phyloP scores from a whole-genome alignment of 2,113 vertebrate genomes.

The Lepisosteus osseus region DNA sequence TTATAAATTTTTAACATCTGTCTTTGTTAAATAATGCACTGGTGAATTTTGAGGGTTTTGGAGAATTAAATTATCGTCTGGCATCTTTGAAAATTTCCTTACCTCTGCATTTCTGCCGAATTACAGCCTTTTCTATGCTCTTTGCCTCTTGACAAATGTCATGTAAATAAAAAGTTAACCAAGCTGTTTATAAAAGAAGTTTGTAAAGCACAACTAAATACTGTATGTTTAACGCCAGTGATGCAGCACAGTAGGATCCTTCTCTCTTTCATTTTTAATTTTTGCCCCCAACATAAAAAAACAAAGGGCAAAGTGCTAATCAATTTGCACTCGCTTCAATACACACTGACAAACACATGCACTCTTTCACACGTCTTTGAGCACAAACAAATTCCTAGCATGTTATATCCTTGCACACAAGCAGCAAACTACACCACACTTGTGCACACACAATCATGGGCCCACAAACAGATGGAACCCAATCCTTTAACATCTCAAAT shows the following conservation, averaged over 20 bases:
- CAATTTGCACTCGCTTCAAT: conserved; percentile 21
- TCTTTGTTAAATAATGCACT: conserved; percentile 1
- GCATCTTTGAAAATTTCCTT: conserved; percentile 14
- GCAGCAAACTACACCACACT: background rate
- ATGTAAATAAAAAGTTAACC: conserved; percentile 10
- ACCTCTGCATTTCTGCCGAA: background rate
- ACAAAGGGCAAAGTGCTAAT: conserved; percentile 26
- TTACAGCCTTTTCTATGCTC: background rate
- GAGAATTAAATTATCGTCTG: conserved; percentile 1
- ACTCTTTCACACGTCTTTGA: conserved; percentile 15
- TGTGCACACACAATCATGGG: background rate
- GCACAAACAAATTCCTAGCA: background rate
- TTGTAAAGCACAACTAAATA: background rate
- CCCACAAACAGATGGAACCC: no score
- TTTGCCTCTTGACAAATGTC: background rate
- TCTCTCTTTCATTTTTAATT: background rate
- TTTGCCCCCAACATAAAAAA: background rate
- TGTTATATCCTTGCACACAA: no score
- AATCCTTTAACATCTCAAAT: background rate
- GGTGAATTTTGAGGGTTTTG: conserved; percentile 12
- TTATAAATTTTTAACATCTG: background rate
- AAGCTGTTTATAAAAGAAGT: no score
- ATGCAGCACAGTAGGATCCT: background rate
- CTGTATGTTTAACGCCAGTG: background rate
- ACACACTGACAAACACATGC: conserved; percentile 26